Base-by-base conservation (phyloP, 2,797 vertebrate genomes). In the Pachyuromys duprasi region DNA sequence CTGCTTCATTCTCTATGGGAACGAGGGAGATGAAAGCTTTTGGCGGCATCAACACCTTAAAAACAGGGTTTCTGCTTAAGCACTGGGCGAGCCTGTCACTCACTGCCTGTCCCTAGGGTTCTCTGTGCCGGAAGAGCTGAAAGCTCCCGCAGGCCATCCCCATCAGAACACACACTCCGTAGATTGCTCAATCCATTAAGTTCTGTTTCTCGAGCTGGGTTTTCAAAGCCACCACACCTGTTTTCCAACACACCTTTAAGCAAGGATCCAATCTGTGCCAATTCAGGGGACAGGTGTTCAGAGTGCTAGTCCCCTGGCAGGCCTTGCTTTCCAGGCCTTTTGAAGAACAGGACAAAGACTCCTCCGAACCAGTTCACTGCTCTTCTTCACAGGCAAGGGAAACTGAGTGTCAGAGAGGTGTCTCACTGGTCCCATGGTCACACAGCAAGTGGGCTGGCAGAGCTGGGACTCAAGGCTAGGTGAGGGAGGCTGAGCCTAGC, bases 211-310 rank as follows among this genome's bases (percentile, higher is more conserved):
- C 87, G 62, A 70, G 63, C 60, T 76, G 49, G n/a, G 1, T 17
- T n/a, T 65, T 67, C 74, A 79, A 83, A 42, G 62, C 24, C 3
- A 0, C 45, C 0, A 62, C 31, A 6, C 53, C n/a, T n/a, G 8
- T 7, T 31, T 67, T 57, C 65, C 55, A 26, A 36, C 6, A 39
- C 28, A 7, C 22, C 14, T 33, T 63, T 26, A 63, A 42, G 39
- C 2, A 4, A 17, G 15, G 60, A 3, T 42, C 39, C 0, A 18
- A 0, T 84, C 15, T 0, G 5, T 33, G 53, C 36, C 3, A 0
- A 36, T 2, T 42, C 60, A n/a, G 65, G 63, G 39, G 74, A 1
- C 45, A 42, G 45, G 87, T 65, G 33, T 14, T 9, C 90, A 2
- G 78, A 45, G 49, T 28, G 24, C 33, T 60, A 36, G 45, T 53